Conservation (phyloP, 1,140 invertebrate species). For the Diachasmimorpha longicaudata region DNA sequence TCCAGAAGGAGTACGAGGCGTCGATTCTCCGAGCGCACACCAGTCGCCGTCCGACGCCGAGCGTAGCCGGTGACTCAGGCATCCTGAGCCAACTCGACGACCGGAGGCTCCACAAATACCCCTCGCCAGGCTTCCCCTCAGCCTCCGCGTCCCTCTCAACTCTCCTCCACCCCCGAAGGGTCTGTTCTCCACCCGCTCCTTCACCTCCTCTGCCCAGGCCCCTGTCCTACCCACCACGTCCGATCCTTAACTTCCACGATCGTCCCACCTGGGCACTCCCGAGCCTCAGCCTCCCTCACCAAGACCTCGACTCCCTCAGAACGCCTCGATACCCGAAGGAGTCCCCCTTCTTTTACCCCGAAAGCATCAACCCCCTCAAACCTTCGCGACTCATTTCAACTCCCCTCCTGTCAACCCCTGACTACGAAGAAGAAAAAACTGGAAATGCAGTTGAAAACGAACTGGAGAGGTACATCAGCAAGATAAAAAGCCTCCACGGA, state of each 20-base stretch:
- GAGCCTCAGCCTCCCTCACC: not conserved
- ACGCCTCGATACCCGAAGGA: not conserved
- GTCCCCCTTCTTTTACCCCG: not conserved
- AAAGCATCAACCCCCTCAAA: not conserved
- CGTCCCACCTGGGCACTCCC: not conserved
- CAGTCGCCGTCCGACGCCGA: slow-evolving; percentile 28
- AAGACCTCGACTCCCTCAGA: not conserved
- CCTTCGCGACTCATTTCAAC: not conserved
- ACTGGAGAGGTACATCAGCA: slow-evolving; percentile 47
- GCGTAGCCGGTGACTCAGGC: slow-evolving; percentile 41
- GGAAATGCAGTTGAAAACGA: slow-evolving; percentile 38
- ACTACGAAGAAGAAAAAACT: slow-evolving; percentile 8
- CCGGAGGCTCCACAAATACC: not conserved
- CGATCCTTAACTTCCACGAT: not conserved
- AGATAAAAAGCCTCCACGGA: slow-evolving; percentile 46
- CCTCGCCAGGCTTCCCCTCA: not conserved
- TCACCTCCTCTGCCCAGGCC: not conserved
- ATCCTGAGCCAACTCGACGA: slow-evolving; percentile 42
- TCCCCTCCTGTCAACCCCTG: not conserved
- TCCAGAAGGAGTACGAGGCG: slow-evolving; percentile 56
- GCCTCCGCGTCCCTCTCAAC: not conserved
- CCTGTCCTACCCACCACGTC: not conserved
- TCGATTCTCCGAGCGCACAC: slow-evolving; percentile 41
- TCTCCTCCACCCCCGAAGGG: not conserved
- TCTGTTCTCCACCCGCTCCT: not conserved